Evolutionary conservation across 2,888 invertebrate species (phyloP), one percentile per base, ranked within the genome.

Genomic region (Fragum fragum): DNA sequence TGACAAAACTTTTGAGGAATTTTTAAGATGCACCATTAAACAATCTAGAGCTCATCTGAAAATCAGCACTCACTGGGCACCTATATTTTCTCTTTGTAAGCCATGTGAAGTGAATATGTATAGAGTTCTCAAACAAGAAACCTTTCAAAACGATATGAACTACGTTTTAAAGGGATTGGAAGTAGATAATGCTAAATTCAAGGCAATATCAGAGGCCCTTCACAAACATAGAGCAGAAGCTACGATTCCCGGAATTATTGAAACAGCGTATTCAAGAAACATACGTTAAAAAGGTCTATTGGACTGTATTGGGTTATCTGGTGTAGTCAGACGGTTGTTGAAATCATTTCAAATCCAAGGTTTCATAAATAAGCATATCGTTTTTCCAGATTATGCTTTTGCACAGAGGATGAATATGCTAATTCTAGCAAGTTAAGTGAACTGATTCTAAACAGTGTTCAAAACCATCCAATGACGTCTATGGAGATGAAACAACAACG

Each of bases 131-230:
- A 82, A 82, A 53, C 75, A 73, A 23, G 82, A 82, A 73, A 66
- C 75, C 3, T 82, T 82, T 47, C 32, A 78, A n/a, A 36, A 71
- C n/a, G 82, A 82, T 42, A 72, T 78, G 6, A 75, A 78, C 21
- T 52, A 29, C 36, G 53, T 52, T 28, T 23, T 70, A 16, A 53
- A 70, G 28, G 52, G 28, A 70, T 14, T 70, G 18, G 21, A 28
- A 11, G 16, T 70, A 7, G 69, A 52, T 1, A 7, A 47, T 9
- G 28, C 21, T 0, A 70, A 70, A 18, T 47, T 23, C 9, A 18
- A 53, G 11, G 52, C 21, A 0, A 47, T 70, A 52, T 28, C 21
- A 16, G 29, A 52, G 6, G 52, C 26, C 6, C 26, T 70, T 6
- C 29, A 70, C 28, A 28, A 52, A 9, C 47, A 28, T 16, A 3